Conservation (phyloP, 1,140 invertebrate species). For the Drosophila melanogaster region Release_6_plus_ISO1_MT NT_033779.5:5868501-5869000, state of each 20-base stretch:
- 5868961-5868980: not conserved
- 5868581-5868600: conserved; percentile 47
- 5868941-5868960: not conserved
- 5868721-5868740: conserved; percentile 44
- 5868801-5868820: not conserved
- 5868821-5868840: conserved; percentile 17
- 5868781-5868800: conserved; percentile 3
- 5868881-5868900: not conserved
- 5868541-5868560: conserved; percentile 47
- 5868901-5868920: too few relatives aligned
- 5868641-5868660: conserved; percentile 31
- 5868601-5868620: conserved; percentile 38
- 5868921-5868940: not conserved
- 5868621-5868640: conserved; percentile 37
- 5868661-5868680: conserved; percentile 32
- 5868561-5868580: conserved; percentile 64
- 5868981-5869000: not conserved
- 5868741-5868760: conserved; percentile 29
- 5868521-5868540: conserved; percentile 5
- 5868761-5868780: conserved; percentile 8
- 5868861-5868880: conserved; percentile 32
- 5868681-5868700: not conserved
- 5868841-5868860: conserved; percentile 30
- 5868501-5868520: conserved; percentile 61
- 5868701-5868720: conserved; percentile 11